Conservation (phyloP, 2,797 vertebrate genomes). For the Chaenodraco wilsoni region DNA sequence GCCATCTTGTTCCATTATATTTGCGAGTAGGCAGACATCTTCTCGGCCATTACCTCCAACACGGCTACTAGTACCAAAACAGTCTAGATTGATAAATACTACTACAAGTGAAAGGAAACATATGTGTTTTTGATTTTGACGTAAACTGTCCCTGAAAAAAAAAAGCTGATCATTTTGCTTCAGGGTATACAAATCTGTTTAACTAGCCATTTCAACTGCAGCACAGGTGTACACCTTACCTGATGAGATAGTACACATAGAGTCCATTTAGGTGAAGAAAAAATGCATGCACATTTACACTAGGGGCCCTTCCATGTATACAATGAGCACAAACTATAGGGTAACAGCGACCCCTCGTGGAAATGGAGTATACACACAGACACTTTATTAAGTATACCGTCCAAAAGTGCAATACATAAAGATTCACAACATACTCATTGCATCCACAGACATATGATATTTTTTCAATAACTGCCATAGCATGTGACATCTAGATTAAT, state of each 20-base stretch:
- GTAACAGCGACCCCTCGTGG: conserved; percentile 78
- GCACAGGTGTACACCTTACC: background rate
- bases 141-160: background rate
- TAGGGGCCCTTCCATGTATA: background rate
- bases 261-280: background rate
- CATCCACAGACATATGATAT: too few relatives aligned
- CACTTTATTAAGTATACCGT: background rate
- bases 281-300: background rate
- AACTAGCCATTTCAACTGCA: background rate
- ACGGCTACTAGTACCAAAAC: too few relatives aligned
- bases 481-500: background rate
- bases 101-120: too few relatives aligned
- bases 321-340: conserved; percentile 15
- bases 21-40: too few relatives aligned
- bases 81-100: too few relatives aligned
- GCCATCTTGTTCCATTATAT: too few relatives aligned
- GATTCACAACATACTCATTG: background rate
- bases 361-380: conserved; percentile 24
- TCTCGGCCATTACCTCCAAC: too few relatives aligned
- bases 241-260: background rate
- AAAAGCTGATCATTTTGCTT: background rate
- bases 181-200: background rate
- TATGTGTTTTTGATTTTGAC: too few relatives aligned
- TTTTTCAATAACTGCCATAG: background rate
- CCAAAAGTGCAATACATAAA: background rate